phyloP scores from a whole-genome alignment of 2,113 vertebrate genomes.

The Raja brachyura region DNA sequence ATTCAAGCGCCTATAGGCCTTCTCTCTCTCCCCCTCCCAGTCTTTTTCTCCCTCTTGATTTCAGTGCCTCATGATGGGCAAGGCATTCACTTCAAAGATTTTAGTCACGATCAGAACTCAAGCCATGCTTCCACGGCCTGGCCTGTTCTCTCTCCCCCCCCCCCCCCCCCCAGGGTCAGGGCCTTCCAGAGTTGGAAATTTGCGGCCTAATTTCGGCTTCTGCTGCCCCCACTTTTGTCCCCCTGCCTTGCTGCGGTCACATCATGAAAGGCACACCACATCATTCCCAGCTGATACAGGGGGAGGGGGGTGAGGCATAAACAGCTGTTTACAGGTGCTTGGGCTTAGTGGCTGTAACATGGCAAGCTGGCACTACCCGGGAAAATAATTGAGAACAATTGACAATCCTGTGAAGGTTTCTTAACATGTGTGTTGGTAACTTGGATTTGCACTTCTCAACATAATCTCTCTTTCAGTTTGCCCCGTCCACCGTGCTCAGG shows the following conservation, averaged over 20 bases:
- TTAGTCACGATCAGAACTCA: background rate
- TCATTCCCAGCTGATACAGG: constrained; percentile 14
- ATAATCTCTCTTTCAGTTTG: background rate
- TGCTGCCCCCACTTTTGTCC: background rate
- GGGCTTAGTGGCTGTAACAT: constrained; percentile 23
- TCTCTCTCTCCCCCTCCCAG: background rate
- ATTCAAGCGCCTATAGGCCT: background rate
- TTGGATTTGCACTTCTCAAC: background rate
- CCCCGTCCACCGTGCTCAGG: background rate
- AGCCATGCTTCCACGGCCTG: background rate
- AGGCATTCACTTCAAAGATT: background rate
- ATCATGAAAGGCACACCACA: background rate
- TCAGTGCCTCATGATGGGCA: background rate
- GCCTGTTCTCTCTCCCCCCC: background rate
- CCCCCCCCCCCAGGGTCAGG: background rate
- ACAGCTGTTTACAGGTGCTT: constrained; percentile 1
- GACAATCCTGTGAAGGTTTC: background rate
- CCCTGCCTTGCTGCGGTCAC: too few relatives aligned
- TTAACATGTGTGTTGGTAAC: background rate
- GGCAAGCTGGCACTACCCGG: background rate
- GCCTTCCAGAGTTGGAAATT: background rate
- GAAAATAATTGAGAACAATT: background rate
- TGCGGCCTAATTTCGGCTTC: background rate
- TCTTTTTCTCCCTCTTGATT: background rate
- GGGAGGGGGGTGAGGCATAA: background rate